phyloP scores from a whole-genome alignment of 1,140 invertebrate species.

The Plectus sambesii region DNA sequence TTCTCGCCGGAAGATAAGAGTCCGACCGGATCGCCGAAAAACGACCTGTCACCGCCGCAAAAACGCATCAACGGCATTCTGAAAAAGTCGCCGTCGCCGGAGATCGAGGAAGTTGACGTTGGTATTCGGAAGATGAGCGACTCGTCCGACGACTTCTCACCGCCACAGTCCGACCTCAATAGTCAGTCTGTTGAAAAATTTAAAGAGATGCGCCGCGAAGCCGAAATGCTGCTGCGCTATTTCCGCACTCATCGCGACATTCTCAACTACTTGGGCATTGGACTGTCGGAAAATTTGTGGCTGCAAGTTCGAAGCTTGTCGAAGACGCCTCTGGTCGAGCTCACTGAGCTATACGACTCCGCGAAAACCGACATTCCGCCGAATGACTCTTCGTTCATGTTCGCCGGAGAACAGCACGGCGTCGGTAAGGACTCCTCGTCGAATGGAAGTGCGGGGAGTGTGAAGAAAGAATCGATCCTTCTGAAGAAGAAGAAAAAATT shows the following conservation, averaged over 20 bases:
- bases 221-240: constrained; percentile 21
- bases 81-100: too few relatives aligned
- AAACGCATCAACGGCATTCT: too few relatives aligned
- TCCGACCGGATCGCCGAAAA: too few relatives aligned
- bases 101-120: too few relatives aligned
- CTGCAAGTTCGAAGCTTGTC: constrained; percentile 21
- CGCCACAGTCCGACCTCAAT: too few relatives aligned
- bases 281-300: constrained; percentile 17
- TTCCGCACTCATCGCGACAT: constrained; percentile 20
- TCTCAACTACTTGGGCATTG: constrained; percentile 18
- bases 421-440: neutral
- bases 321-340: constrained; percentile 15
- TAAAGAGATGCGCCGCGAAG: constrained; percentile 18
- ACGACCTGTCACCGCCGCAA: too few relatives aligned
- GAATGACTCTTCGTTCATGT: too few relatives aligned
- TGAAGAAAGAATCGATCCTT: constrained; percentile 6
- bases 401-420: constrained; percentile 8
- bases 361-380: constrained; percentile 3
- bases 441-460: constrained; percentile 3
- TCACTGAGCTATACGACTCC: constrained; percentile 1
- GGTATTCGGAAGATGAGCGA: too few relatives aligned
- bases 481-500: too few relatives aligned
- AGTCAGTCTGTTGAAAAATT: too few relatives aligned
- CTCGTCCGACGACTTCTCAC: too few relatives aligned
- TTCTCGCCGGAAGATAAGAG: too few relatives aligned